Evolutionary conservation across 2,113 vertebrate species (phyloP).

Genomic region (Eidolon helvum): DNA sequence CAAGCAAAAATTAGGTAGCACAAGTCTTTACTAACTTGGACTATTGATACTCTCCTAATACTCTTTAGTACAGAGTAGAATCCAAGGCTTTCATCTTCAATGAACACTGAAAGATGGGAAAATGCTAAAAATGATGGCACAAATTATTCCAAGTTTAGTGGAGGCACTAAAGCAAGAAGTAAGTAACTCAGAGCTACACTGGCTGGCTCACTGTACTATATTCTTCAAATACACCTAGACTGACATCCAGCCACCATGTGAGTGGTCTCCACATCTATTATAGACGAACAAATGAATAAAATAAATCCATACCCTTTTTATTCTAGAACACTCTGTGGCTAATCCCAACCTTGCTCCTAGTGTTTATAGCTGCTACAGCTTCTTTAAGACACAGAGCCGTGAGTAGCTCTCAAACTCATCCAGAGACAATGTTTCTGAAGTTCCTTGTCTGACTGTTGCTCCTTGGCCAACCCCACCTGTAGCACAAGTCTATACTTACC

Average conservation of each 20-base stretch:
- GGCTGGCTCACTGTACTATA: background rate
- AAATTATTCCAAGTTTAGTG: background rate
- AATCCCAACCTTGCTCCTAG: background rate
- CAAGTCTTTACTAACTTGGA: background rate
- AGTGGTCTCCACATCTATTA: background rate
- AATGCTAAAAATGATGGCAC: background rate
- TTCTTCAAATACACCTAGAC: background rate
- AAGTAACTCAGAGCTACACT: background rate
- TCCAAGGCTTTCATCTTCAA: background rate
- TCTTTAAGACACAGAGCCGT: background rate
- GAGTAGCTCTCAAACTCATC: background rate
- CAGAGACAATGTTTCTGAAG: background rate
- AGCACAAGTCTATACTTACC: slow-evolving; percentile 86
- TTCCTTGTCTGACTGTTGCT: background rate
- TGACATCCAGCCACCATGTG: background rate
- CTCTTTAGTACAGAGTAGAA: background rate
- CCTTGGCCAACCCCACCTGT: background rate
- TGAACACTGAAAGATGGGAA: background rate
- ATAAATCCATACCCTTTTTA: background rate
- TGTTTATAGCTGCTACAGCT: background rate
- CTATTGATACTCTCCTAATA: background rate
- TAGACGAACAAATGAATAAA: background rate
- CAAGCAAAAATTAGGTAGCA: background rate
- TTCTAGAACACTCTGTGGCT: background rate
- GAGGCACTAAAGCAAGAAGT: background rate